phyloP scores from a whole-genome alignment of 2,797 vertebrate genomes.

The Labroides dimidiatus region DNA sequence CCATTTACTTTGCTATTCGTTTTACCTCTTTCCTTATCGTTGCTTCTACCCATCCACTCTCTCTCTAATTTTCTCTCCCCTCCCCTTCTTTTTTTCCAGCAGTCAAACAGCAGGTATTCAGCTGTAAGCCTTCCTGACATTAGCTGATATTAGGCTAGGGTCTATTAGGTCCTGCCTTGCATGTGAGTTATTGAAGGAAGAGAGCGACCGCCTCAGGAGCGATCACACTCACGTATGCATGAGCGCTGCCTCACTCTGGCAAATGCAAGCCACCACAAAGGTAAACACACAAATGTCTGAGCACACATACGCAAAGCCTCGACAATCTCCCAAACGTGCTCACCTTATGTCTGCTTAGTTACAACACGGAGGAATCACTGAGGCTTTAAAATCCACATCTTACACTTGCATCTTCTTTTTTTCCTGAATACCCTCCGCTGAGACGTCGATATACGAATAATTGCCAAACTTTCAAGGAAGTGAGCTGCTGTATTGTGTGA shows the following conservation, averaged over 20 bases:
- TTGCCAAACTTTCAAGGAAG: neutral
- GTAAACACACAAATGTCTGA: conserved; percentile 44
- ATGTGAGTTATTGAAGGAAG: conserved; percentile 60
- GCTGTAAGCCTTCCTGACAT: conserved; percentile 72
- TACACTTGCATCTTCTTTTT: conserved; percentile 10
- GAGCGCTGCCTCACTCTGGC: conserved; percentile 42
- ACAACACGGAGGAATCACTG: conserved; percentile 29
- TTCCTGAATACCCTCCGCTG: conserved; percentile 17
- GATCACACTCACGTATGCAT: conserved; percentile 41
- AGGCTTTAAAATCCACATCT: conserved; percentile 26
- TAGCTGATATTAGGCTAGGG: conserved; percentile 71
- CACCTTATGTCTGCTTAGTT: conserved; percentile 41
- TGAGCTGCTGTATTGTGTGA: neutral
- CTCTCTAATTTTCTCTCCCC: conserved; percentile 5
- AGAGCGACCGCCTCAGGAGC: conserved; percentile 49
- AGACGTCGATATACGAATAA: neutral
- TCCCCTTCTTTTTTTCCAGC: conserved; percentile 1
- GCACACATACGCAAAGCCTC: conserved; percentile 33
- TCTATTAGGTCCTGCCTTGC: conserved; percentile 61
- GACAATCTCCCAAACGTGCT: conserved; percentile 38
- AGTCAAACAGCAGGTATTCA: conserved; percentile 67
- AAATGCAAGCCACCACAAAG: conserved; percentile 40
- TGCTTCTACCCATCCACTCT: conserved; percentile 26
- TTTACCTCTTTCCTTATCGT: conserved; percentile 48
- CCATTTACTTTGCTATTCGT: conserved; percentile 56